Conservation (phyloP, 2,797 vertebrate genomes). For the Chaetodon trifasciatus region DNA sequence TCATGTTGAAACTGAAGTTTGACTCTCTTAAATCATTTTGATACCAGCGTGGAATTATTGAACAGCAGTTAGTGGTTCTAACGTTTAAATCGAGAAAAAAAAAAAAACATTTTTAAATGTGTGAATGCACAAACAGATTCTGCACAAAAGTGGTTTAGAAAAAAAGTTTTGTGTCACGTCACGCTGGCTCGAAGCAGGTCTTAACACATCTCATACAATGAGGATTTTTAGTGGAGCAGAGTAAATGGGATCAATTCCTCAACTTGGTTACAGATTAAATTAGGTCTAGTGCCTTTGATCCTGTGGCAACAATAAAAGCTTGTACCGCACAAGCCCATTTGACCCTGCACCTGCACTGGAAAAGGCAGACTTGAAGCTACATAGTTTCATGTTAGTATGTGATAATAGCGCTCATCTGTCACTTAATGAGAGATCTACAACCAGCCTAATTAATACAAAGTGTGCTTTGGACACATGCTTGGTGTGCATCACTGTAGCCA, state of each 20-base stretch:
- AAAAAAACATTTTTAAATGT: conserved; percentile 5
- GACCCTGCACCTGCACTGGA: neutral
- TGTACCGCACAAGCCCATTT: conserved; percentile 6
- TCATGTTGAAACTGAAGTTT: conserved; percentile 28
- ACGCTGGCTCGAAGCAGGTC: neutral
- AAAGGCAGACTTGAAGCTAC: neutral
- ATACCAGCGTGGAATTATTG: conserved; percentile 4
- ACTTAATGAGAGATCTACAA: conserved; percentile 19
- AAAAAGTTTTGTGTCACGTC: neutral
- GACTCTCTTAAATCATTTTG: conserved; percentile 24
- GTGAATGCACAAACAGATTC: conserved; percentile 5
- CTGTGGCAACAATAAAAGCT: neutral
- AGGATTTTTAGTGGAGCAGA: neutral
- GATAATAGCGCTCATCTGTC: neutral
- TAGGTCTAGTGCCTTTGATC: conserved; percentile 39
- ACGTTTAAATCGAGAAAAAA: neutral
- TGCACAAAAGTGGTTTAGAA: neutral
- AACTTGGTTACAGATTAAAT: conserved; percentile 26
- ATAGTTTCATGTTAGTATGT: neutral
- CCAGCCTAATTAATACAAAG: conserved; percentile 10
- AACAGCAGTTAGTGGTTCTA: conserved; percentile 1
- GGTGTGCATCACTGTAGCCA: conserved; percentile 20
- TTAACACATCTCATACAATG: neutral
- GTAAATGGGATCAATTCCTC: conserved; percentile 7
- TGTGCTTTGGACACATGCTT: conserved; percentile 18